These are phyloP conservation scores for Sphenopsis melanotis DNA, from an alignment of 2,797 vertebrate genomes.

Conservation along the genomic window DNA sequence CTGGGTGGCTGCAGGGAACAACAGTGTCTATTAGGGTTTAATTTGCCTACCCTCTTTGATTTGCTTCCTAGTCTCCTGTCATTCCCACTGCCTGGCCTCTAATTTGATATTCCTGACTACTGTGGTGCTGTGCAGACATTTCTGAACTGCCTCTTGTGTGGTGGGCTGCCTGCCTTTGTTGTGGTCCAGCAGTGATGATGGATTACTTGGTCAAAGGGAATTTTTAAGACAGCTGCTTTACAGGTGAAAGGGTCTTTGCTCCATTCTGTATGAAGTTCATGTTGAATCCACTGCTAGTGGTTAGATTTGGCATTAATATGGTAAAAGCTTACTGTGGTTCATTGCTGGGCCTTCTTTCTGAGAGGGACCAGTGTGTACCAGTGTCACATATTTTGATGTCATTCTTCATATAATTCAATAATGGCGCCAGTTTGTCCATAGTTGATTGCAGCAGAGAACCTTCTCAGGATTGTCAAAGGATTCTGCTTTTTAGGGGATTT, in stretches of 20 bases:
- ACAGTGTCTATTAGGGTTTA: neutral
- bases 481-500: neutral
- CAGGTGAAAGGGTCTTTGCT: neutral
- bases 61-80: neutral
- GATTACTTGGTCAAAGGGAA: neutral
- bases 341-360: neutral
- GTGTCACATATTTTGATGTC: neutral
- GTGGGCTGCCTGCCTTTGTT: neutral
- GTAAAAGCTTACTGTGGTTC: neutral
- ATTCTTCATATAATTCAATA: neutral
- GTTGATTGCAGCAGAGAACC: neutral
- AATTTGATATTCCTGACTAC: neutral
- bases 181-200: neutral
- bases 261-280: neutral
- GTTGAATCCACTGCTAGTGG: neutral
- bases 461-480: neutral
- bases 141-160: neutral
- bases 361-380: neutral
- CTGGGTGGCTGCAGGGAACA: neutral
- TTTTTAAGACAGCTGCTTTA: neutral
- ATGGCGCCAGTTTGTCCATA: fast-evolving
- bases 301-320: neutral
- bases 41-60: neutral
- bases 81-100: neutral
- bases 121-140: neutral